phyloP scores from a whole-genome alignment of 2,888 invertebrate species.

The Polyommatus icarus region DNA sequence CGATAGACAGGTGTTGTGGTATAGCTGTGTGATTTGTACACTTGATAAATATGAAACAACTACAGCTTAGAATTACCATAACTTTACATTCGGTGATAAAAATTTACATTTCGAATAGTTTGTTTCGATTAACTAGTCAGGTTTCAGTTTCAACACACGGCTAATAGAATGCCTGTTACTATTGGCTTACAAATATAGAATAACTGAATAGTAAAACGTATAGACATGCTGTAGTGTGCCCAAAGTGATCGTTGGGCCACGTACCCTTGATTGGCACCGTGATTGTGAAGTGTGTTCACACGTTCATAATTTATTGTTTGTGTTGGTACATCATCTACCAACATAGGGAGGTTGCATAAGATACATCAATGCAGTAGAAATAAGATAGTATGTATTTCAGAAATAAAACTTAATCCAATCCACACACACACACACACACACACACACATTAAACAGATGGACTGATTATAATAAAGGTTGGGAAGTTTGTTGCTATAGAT shows the following conservation, averaged over 20 bases:
- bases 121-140: conserved; percentile 1
- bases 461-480: too few relatives aligned
- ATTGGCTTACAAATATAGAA: not conserved
- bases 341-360: too few relatives aligned
- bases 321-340: too few relatives aligned
- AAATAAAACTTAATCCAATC: too few relatives aligned
- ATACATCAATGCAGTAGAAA: too few relatives aligned
- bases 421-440: too few relatives aligned
- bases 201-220: not conserved
- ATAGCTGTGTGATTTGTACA: conserved; percentile 16
- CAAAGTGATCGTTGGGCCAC: not conserved
- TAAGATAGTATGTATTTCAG: too few relatives aligned
- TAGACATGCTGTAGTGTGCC: not conserved
- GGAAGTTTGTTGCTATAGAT: too few relatives aligned
- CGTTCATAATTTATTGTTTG: too few relatives aligned
- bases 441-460: too few relatives aligned
- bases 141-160: not conserved
- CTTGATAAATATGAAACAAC: conserved; percentile 16
- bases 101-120: conserved; percentile 23
- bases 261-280: too few relatives aligned
- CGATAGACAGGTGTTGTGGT: conserved; percentile 9
- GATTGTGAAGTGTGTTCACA: too few relatives aligned
- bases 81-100: conserved; percentile 25
- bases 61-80: conserved; percentile 19
- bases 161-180: not conserved